phyloP scores from a whole-genome alignment of 1,140 invertebrate species.

The Pygmarrhopalites habei region DNA sequence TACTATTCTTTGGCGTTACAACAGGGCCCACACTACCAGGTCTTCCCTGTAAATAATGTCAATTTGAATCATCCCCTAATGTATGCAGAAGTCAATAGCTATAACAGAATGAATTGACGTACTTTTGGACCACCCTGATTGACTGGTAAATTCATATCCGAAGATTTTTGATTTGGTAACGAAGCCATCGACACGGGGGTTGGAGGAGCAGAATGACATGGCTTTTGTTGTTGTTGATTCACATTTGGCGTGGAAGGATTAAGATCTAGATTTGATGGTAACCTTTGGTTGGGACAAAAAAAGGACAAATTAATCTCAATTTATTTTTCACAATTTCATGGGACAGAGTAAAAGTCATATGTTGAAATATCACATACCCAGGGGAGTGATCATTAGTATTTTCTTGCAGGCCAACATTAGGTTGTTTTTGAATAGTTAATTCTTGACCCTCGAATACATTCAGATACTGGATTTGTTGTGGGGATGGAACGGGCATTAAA shows the following conservation, averaged over 20 bases:
- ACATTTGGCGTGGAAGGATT: slow-evolving; percentile 36
- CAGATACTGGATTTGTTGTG: slow-evolving; percentile 90
- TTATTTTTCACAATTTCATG: background rate
- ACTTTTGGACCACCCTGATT: slow-evolving; percentile 31
- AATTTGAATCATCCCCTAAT: slow-evolving; percentile 4
- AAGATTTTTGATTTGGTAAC: slow-evolving; percentile 28
- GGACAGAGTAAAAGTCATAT: too few species aligned
- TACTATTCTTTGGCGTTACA: slow-evolving; percentile 35
- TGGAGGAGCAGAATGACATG: slow-evolving; percentile 37
- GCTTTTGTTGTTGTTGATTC: slow-evolving; percentile 30
- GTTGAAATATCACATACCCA: slow-evolving; percentile 37
- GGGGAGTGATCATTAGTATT: slow-evolving; percentile 42
- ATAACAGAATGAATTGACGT: too few species aligned
- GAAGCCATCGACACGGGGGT: slow-evolving; percentile 32
- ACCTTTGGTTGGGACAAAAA: slow-evolving; percentile 17
- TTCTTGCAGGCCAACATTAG: slow-evolving; percentile 81
- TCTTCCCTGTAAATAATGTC: slow-evolving; percentile 17
- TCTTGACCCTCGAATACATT: slow-evolving; percentile 94
- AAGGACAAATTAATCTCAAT: background rate
- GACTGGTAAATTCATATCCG: slow-evolving; percentile 23
- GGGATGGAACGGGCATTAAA: slow-evolving; percentile 90
- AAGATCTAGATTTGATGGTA: slow-evolving; percentile 41
- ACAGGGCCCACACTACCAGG: slow-evolving; percentile 39
- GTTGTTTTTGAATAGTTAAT: slow-evolving; percentile 91
- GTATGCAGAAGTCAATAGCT: background rate